phyloP scores from a whole-genome alignment of 2,797 vertebrate species.

The Etheostoma perlongum region DNA sequence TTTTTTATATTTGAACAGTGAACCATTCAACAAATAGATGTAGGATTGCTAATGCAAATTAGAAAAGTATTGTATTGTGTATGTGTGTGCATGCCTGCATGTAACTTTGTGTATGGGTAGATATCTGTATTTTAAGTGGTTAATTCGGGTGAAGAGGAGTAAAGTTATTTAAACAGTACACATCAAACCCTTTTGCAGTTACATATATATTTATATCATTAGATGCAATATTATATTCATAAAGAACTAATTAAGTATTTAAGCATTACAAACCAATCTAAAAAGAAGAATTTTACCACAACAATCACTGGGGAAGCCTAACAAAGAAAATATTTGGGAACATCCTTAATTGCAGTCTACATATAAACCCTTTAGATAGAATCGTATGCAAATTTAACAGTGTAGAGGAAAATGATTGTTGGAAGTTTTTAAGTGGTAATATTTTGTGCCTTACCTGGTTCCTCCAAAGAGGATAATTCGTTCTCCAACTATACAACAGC shows the following conservation, averaged over 20 bases:
- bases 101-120: not conserved
- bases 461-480: constrained; percentile 98
- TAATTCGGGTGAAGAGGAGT: not conserved
- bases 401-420: not conserved
- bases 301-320: not conserved
- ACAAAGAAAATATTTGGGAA: not conserved
- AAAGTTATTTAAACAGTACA: not conserved
- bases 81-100: not conserved
- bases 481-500: constrained; percentile 98
- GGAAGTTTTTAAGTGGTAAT: not conserved
- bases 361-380: not conserved
- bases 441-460: constrained; percentile 88
- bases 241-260: not conserved
- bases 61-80: not conserved
- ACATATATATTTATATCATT: not conserved
- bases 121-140: not conserved
- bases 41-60: not conserved
- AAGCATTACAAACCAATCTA: not conserved
- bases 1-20: constrained; percentile 2
- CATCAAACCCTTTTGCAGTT: not conserved
- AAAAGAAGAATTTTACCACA: not conserved
- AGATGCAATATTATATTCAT: not conserved
- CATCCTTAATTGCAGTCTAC: not conserved
- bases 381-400: not conserved
- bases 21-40: constrained; percentile 1